Percentiles rank a stretch among this genome's conserved stretches.
Evolutionary conservation across 1,140 invertebrate species (phyloP).

Genomic region (Probaryconus sp.): DNA sequence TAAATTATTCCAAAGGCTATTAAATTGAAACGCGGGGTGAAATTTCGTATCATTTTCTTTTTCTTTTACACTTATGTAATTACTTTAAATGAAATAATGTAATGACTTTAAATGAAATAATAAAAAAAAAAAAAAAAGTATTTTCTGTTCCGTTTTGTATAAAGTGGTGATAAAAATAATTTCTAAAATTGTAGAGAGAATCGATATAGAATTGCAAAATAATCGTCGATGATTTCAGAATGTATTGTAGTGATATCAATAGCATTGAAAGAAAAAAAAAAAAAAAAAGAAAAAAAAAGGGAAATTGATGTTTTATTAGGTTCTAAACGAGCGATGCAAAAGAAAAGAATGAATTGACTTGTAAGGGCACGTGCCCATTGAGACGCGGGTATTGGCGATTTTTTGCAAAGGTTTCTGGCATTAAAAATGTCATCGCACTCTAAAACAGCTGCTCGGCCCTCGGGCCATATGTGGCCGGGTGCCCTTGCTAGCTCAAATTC

Average conservation of each 20-base stretch:
- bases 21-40: neutral
- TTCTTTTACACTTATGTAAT: no score
- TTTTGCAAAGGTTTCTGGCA: constrained; percentile 63
- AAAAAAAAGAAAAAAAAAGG: constrained; percentile 4
- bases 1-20: neutral
- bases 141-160: no score
- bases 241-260: neutral
- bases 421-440: constrained; percentile 72
- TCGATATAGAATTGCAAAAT: no score
- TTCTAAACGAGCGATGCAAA: constrained; percentile 20
- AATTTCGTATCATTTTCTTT: no score
- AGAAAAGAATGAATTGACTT: constrained; percentile 64
- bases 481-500: constrained; percentile 70
- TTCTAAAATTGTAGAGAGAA: no score
- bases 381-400: constrained; percentile 60
- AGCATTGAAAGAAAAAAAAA: neutral
- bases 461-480: constrained; percentile 65
- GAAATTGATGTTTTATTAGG: constrained; percentile 14
- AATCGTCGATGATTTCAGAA: no score
- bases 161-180: no score
- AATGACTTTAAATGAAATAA: no score
- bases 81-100: no score
- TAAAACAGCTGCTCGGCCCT: constrained; percentile 70
- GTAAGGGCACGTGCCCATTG: constrained; percentile 67
- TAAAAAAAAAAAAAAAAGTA: no score